Evolutionary conservation across 2,888 invertebrate species (phyloP).

Genomic region (Xylota sylvarum): DNA sequence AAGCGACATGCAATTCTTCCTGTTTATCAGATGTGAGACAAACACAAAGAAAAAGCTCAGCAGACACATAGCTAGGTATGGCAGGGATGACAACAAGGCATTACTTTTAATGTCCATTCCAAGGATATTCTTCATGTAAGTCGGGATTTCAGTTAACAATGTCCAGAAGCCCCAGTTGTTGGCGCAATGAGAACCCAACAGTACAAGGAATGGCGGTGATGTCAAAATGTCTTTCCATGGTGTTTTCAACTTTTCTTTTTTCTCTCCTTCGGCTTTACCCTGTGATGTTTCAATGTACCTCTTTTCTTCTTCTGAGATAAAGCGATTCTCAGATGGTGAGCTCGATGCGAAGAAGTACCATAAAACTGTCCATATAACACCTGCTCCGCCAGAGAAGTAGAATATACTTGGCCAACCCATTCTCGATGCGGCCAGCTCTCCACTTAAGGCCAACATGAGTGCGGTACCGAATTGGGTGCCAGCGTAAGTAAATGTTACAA

Average conservation of each 20-base stretch:
- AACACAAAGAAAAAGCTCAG: conserved; percentile 90
- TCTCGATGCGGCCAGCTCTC: conserved; percentile 88
- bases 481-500: conserved; percentile 89
- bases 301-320: conserved; percentile 88
- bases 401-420: conserved; percentile 93
- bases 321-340: conserved; percentile 87
- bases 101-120: conserved; percentile 90
- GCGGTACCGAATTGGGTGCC: conserved; percentile 93
- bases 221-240: conserved; percentile 92
- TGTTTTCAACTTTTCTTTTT: conserved; percentile 83
- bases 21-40: conserved; percentile 86
- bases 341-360: conserved; percentile 89
- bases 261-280: conserved; percentile 78
- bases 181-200: conserved; percentile 89
- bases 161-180: conserved; percentile 94
- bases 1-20: conserved; percentile 81
- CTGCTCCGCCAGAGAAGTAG: conserved; percentile 89
- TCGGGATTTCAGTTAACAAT: conserved; percentile 92
- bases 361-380: conserved; percentile 87
- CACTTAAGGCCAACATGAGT: conserved; percentile 88
- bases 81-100: conserved; percentile 89
- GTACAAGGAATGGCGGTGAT: conserved; percentile 91
- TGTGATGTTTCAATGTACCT: conserved; percentile 87
- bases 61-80: conserved; percentile 90
- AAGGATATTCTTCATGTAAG: conserved; percentile 91